Evolutionary conservation across 2,113 vertebrate genomes (phyloP).

Genomic region (Capra hircus): DNA sequence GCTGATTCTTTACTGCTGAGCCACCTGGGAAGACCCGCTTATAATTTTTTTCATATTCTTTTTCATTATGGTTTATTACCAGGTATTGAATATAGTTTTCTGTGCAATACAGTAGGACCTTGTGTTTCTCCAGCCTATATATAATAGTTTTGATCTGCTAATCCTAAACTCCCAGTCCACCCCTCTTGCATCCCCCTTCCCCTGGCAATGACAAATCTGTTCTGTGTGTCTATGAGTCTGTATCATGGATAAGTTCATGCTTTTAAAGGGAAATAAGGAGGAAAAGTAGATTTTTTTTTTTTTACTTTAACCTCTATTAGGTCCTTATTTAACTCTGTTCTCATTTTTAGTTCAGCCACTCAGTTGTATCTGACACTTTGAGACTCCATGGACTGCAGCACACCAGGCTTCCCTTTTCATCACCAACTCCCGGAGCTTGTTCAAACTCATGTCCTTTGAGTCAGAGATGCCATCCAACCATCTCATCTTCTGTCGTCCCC

Average conservation of each 20-base stretch:
- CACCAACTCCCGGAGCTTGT: background rate
- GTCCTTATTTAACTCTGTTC: background rate
- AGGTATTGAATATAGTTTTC: background rate
- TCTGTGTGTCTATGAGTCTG: background rate
- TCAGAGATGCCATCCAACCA: background rate
- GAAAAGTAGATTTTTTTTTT: background rate
- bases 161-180: background rate
- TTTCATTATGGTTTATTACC: background rate
- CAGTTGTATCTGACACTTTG: background rate
- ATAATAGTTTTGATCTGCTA: background rate
- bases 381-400: background rate
- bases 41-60: background rate
- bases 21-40: background rate
- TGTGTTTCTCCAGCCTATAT: background rate
- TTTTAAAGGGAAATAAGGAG: background rate
- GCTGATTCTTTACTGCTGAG: background rate
- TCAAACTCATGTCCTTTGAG: background rate
- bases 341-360: background rate
- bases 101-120: background rate
- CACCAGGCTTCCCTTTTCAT: background rate
- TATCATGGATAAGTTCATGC: background rate
- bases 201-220: background rate
- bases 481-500: background rate
- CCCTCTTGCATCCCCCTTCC: background rate
- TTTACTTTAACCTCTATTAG: background rate